Conservation (phyloP, 2,888 invertebrate genomes). For the Eilema sororculum region DNA sequence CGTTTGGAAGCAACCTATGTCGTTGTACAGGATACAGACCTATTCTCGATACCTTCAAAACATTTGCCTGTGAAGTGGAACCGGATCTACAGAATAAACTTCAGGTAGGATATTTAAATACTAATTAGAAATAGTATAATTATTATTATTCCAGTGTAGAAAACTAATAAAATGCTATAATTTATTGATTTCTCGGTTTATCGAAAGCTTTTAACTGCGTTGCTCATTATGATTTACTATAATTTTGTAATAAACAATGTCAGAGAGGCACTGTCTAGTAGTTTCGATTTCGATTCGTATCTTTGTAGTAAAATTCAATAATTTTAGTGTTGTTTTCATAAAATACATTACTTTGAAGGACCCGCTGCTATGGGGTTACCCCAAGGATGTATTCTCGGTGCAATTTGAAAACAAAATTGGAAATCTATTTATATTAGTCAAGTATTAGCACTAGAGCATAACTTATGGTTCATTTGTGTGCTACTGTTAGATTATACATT, state of each 20-base stretch:
- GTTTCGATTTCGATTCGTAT: too few relatives aligned
- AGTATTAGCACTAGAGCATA: too few relatives aligned
- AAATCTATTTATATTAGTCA: too few relatives aligned
- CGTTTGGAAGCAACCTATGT: conserved; percentile 92
- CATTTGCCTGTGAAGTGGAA: conserved; percentile 89
- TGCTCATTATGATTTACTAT: too few relatives aligned
- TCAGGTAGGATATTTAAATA: conserved; percentile 40
- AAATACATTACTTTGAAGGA: not conserved
- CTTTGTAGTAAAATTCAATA: not conserved
- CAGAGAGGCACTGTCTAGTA: too few relatives aligned
- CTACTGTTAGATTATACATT: too few relatives aligned
- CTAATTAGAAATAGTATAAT: not conserved
- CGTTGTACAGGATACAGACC: conserved; percentile 94
- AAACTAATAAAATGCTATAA: too few relatives aligned
- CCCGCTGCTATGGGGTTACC: not conserved
- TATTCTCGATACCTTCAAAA: conserved; percentile 93
- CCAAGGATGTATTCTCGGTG: not conserved
- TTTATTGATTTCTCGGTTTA: too few relatives aligned
- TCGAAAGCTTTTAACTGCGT: too few relatives aligned
- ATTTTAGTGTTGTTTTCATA: not conserved
- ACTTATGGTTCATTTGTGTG: too few relatives aligned
- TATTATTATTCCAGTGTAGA: too few relatives aligned
- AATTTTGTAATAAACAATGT: too few relatives aligned
- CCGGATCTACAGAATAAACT: conserved; percentile 78
- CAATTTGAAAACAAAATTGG: not conserved